phyloP scores from a whole-genome alignment of 2,113 vertebrate genomes.

The Eurypyga helias region DNA sequence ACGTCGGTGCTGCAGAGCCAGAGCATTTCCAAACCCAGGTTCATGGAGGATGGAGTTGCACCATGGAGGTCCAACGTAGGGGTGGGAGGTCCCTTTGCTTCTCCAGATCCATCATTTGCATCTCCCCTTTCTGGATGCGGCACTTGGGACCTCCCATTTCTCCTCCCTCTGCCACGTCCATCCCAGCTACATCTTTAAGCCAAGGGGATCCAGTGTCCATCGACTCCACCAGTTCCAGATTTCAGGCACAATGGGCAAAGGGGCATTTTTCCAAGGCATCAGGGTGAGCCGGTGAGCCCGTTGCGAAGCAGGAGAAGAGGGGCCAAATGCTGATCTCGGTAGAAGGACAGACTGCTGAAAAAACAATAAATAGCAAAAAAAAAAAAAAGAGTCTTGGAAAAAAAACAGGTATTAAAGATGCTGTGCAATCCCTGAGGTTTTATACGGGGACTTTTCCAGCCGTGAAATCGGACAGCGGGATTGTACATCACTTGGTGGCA shows the following conservation, averaged over 20 bases:
- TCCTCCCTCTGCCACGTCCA: not conserved
- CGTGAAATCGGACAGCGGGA: accelerated
- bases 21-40: not conserved
- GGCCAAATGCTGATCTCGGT: too few relatives aligned
- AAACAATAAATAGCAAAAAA: not conserved
- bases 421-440: not conserved
- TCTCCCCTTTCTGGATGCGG: not conserved
- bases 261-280: not conserved
- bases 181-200: not conserved
- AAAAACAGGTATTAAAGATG: not conserved
- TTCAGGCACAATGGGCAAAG: not conserved
- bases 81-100: not conserved
- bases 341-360: not conserved
- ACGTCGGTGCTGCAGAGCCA: accelerated
- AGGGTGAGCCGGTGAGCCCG: accelerated
- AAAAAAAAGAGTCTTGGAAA: not conserved
- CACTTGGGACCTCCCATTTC: not conserved
- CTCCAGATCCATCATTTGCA: not conserved
- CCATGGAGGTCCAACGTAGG: not conserved
- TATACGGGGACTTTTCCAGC: not conserved
- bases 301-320: not conserved
- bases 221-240: not conserved
- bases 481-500: not conserved
- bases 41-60: not conserved
- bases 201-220: not conserved